phyloP scores from a whole-genome alignment of 2,797 vertebrate genomes.

The Zenarchopterus dispar region DNA sequence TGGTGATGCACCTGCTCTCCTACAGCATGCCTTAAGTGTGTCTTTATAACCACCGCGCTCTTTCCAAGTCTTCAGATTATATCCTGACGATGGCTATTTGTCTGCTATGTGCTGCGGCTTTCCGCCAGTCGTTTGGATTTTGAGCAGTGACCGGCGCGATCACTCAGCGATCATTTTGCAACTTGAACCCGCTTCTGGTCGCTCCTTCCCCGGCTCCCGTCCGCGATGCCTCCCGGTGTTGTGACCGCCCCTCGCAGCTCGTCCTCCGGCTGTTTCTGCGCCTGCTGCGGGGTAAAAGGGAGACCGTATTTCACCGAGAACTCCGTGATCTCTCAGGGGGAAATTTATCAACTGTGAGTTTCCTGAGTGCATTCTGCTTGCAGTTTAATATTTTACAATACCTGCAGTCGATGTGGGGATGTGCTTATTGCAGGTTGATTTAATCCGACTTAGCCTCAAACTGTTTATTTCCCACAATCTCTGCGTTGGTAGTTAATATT shows the following conservation, averaged over 20 bases:
- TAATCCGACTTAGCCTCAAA: background rate
- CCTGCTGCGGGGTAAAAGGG: constrained; percentile 76
- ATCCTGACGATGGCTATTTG: too few relatives aligned
- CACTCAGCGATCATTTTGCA: background rate
- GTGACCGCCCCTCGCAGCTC: constrained; percentile 73
- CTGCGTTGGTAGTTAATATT: background rate
- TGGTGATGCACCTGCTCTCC: constrained; percentile 29
- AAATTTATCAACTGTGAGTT: constrained; percentile 91
- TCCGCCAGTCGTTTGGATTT: too few relatives aligned
- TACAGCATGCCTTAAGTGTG: background rate
- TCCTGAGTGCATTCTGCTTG: background rate
- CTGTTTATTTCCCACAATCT: background rate
- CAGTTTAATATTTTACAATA: too few relatives aligned
- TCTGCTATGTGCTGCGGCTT: too few relatives aligned
- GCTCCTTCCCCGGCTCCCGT: constrained; percentile 10
- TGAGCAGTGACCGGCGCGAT: background rate
- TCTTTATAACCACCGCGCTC: background rate
- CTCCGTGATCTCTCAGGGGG: constrained; percentile 87
- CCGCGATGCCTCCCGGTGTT: constrained; percentile 83
- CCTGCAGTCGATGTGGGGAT: too few relatives aligned
- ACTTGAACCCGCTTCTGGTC: constrained; percentile 3
- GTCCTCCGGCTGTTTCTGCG: constrained; percentile 68
- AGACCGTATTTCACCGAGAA: constrained; percentile 88
- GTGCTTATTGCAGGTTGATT: too few relatives aligned
- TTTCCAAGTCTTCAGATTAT: background rate